phyloP scores from a whole-genome alignment of 1,140 invertebrate species.

The Micrasema longulum region DNA sequence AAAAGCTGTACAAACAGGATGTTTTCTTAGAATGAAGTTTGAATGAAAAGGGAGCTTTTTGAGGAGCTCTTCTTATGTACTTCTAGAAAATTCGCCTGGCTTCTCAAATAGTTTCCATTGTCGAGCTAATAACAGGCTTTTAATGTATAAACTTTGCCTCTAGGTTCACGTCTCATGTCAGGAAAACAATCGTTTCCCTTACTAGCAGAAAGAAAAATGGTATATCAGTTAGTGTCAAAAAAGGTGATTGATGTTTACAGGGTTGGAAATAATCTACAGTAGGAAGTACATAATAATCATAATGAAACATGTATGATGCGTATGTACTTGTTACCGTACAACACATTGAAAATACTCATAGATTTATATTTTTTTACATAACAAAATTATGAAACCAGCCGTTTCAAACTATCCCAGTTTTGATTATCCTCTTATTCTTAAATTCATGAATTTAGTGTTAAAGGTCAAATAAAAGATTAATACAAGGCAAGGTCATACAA shows the following conservation, averaged over 20 bases:
- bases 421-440: too few species aligned
- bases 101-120: conserved; percentile 23
- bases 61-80: conserved; percentile 4
- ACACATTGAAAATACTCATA: too few species aligned
- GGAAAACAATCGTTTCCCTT: conserved; percentile 1
- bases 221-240: neutral
- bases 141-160: conserved; percentile 27
- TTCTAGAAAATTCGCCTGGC: neutral
- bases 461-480: too few species aligned
- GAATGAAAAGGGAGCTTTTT: conserved; percentile 26
- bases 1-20: conserved; percentile 12
- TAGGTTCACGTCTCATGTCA: neutral
- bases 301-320: too few species aligned
- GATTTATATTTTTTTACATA: too few species aligned
- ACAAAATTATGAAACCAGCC: too few species aligned
- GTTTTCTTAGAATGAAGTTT: conserved; percentile 30
- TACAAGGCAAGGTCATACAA: too few species aligned
- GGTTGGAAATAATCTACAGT: too few species aligned
- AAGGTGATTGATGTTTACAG: conserved; percentile 4
- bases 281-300: too few species aligned
- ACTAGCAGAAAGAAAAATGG: neutral
- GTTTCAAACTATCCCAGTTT: too few species aligned
- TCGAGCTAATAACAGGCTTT: conserved; percentile 13
- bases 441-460: too few species aligned
- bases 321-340: too few species aligned